Evolutionary conservation across 2,113 vertebrate genomes (phyloP), one percentile per base, ranked within the genome.

Genomic region (Poicephalus meyeri): DNA sequence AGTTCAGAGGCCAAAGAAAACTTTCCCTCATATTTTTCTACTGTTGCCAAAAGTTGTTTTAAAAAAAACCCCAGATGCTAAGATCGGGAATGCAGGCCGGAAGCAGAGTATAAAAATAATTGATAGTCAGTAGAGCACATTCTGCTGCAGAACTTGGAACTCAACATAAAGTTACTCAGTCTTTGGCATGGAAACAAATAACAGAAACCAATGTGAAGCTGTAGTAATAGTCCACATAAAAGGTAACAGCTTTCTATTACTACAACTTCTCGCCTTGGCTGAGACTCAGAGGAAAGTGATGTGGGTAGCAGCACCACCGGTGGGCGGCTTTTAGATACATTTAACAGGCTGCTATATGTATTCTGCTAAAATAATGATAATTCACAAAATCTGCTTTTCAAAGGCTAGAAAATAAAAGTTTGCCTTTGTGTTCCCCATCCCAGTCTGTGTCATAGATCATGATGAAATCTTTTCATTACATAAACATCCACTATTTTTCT

Each of bases 131-230:
- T 73, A 58, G n/a, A 90, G n/a, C 58, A 56, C 41, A 83, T 37
- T 79, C 52, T 10, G 5, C 71, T 86, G 80, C 41, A 92, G 64
- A 90, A 58, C 68, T 77, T 95, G 94, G 94, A 93, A 66, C 50
- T 90, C 72, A 41, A 7, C 9, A 6, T 56, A n/a, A 80, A 73
- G 49, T 93, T 92, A 44, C 44, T 89, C 63, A 81, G 2, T 88
- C 53, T 78, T 86, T 93, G 82, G 76, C 92, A 86, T 78, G 49
- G 39, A 93, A 95, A 58, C 41, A 79, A 82, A 33, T 86, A 73
- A 66, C 37, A 80, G 64, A 89, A 93, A 86, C 49, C 50, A 73
- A 23, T 26, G 64, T 68, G 53, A 83, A 58, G 19, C 13, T 73
- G 49, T 81, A 78, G 74, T 58, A 90, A 69, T 29, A 79, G 73